Base-by-base conservation (phyloP, 2,113 vertebrate genomes). In the Platysternon megacephalum region DNA sequence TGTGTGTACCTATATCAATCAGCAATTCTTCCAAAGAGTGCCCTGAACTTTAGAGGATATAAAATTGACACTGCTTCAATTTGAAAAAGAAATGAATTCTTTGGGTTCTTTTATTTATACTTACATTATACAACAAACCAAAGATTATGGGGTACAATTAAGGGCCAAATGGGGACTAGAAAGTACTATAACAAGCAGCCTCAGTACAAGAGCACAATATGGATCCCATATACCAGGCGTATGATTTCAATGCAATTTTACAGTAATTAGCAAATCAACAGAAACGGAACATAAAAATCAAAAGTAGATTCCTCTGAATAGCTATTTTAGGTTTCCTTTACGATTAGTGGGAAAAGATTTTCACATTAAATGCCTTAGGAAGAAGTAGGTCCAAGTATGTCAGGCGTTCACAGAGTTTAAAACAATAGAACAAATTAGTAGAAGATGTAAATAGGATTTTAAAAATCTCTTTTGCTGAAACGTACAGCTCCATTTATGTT, bases 391-490 rank as follows among this genome's bases (percentile, higher is more conserved):
- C 90, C 82, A 91, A 93, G 17, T 39, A 76, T 92, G 87, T 90
- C 80, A 85, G 87, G 80, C 11, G 58, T 96, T 86, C 72, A 88
- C 12, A 79, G 94, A 96, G 93, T 11, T 87, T 28, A 96, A 94
- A 96, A 93, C 46, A 96, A 95, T 51, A 56, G 78, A 87, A 55
- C 93, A 97, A 96, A 94, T 94, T 87, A 96, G 79, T 56, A 87
- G 65, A 85, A 83, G 12, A 93, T 79, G 46, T 87, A 88, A 91
- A 89, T 39, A 61, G 78, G 29, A 82, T 87, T 91, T 93, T 93
- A 0, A 53, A 53, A 87, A 82, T 90, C 8, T 83, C 68, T 88
- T 93, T 68, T 74, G n/a, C 89, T 94, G 74, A 94, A 76, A 85
- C 16, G 14, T 81, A 85, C 48, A 94, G 51, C 42, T 82, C 24